Evolutionary conservation across 2,113 vertebrate species (phyloP).

Genomic region (Gila orcuttii): DNA sequence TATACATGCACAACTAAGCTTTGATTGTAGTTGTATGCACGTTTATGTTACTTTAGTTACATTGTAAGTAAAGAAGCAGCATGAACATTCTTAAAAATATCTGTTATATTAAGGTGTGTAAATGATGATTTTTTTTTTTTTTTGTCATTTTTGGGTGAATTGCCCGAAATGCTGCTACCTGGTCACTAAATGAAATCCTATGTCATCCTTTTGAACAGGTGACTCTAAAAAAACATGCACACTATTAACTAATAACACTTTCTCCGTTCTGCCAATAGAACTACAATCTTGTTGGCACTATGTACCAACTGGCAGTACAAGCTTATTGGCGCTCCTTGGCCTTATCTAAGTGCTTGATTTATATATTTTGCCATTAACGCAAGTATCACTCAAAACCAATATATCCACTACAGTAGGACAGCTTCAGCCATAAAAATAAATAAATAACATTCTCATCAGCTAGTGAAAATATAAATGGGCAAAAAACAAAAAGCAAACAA

Average conservation of each 20-base stretch:
- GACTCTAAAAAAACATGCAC: background rate
- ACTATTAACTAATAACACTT: conserved; percentile 38
- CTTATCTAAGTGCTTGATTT: conserved; percentile 32
- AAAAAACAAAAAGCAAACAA: background rate
- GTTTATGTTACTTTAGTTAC: background rate
- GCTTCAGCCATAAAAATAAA: background rate
- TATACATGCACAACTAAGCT: background rate
- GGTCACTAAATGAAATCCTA: background rate
- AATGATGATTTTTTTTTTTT: background rate
- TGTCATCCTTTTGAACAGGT: background rate
- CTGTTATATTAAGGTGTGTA: background rate
- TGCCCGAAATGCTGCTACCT: background rate
- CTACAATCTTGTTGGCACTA: conserved; percentile 41
- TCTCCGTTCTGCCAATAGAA: conserved; percentile 12
- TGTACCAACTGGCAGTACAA: conserved; percentile 30
- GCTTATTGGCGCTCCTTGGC: conserved; percentile 24
- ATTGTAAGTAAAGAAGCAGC: background rate
- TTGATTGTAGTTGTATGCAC: background rate
- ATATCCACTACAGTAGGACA: background rate
- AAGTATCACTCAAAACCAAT: background rate
- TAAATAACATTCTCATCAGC: background rate
- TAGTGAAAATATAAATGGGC: background rate
- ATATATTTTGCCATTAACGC: conserved; percentile 31
- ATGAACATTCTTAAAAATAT: background rate
- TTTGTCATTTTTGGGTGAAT: background rate